These are phyloP conservation scores for Xiphydria camelus DNA, from an alignment of 2,888 invertebrate genomes.

Conservation along the genomic window DNA sequence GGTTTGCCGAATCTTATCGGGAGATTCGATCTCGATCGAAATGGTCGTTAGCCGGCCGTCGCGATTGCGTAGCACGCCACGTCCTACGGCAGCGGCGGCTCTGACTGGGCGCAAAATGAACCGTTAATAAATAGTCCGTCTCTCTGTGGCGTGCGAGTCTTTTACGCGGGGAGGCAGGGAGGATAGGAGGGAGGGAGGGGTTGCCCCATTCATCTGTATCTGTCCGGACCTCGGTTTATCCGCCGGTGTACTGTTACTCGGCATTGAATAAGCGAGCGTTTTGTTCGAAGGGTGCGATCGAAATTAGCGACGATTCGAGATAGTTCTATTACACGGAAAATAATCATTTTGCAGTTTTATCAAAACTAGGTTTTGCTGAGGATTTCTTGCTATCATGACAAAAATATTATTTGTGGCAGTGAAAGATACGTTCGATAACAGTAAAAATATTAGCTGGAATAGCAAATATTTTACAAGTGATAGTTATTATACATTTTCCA, in stretches of 20 bases:
- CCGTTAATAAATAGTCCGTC: constrained; percentile 16
- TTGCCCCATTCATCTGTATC: constrained; percentile 3
- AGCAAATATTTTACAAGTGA: no score
- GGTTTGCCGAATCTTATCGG: constrained; percentile 38
- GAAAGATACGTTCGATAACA: no score
- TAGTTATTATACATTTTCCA: no score
- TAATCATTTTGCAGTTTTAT: no score
- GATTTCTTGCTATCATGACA: no score
- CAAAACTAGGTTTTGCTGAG: no score
- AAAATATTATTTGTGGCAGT: no score
- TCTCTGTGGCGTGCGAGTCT: background rate
- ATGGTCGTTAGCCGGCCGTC: constrained; percentile 12
- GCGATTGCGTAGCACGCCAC: constrained; percentile 25
- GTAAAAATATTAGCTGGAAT: no score
- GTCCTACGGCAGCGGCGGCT: constrained; percentile 7
- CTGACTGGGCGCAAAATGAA: constrained; percentile 19
- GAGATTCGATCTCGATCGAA: constrained; percentile 37
- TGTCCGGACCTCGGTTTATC: background rate
- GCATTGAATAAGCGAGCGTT: background rate
- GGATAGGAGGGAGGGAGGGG: background rate
- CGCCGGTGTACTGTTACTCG: background rate
- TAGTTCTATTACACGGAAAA: no score
- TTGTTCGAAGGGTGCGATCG: constrained; percentile 1
- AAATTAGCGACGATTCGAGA: constrained; percentile 1
- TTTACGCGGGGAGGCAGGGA: background rate